A percentile compares a stretch with the other conserved stretches of the same genome.
phyloP scores from a whole-genome alignment of 2,888 invertebrate genomes.

The Mellilla xanthometata region DNA sequence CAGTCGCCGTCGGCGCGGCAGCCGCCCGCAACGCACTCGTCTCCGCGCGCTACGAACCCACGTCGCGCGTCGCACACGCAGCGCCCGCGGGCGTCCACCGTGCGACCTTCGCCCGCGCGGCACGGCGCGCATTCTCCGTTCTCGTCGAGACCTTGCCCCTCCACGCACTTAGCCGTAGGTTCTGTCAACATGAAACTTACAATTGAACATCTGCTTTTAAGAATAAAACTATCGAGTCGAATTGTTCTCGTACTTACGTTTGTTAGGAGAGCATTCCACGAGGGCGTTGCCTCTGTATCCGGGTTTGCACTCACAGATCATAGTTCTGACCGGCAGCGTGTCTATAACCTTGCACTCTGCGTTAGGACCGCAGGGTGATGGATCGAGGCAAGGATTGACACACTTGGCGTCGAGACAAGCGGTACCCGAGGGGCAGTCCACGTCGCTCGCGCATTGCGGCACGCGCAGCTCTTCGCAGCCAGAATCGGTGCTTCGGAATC shows the following conservation, averaged over 20 bases:
- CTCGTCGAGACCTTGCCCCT: constrained; percentile 88
- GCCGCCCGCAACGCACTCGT: constrained; percentile 89
- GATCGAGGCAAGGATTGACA: constrained; percentile 90
- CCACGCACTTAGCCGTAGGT: constrained; percentile 87
- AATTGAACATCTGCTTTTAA: too few species aligned
- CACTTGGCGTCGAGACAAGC: constrained; percentile 93
- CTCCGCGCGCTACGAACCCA: constrained; percentile 89
- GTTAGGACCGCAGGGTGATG: constrained; percentile 91
- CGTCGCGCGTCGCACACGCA: constrained; percentile 92
- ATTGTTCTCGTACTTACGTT: constrained; percentile 80
- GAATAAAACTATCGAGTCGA: too few species aligned
- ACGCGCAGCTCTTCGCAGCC: constrained; percentile 84
- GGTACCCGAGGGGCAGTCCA: constrained; percentile 91
- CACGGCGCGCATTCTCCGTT: constrained; percentile 91
- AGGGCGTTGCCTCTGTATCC: constrained; percentile 95
- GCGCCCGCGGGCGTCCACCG: constrained; percentile 88
- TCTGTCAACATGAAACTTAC: constrained; percentile 35
- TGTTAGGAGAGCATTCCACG: constrained; percentile 87
- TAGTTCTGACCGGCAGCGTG: constrained; percentile 92
- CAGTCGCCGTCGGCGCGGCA: constrained; percentile 90
- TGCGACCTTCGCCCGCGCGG: constrained; percentile 86
- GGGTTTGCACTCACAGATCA: constrained; percentile 93
- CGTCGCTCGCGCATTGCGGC: constrained; percentile 88
- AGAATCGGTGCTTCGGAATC: constrained; percentile 85
- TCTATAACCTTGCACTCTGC: constrained; percentile 90